These are phyloP conservation scores for Ascidia mentula DNA, from an alignment of 23 tunicate genomes.

Conservation along the genomic window DNA sequence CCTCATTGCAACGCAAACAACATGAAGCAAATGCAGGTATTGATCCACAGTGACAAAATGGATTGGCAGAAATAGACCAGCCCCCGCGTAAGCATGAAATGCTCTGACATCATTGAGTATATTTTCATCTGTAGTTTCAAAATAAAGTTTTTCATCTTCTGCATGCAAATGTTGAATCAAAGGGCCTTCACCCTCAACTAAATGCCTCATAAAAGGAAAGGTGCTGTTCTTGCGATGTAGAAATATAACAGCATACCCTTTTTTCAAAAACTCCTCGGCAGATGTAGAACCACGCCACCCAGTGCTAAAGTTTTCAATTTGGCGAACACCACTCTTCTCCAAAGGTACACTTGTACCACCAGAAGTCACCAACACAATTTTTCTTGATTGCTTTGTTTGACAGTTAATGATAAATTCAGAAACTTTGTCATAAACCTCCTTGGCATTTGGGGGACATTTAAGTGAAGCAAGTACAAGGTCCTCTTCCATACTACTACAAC, in stretches of 20 bases:
- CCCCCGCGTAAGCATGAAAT: not conserved
- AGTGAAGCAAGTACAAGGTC: not conserved
- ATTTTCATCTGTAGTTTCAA: not conserved
- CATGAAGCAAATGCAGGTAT: conserved; percentile 22
- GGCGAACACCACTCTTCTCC: conserved; percentile 64
- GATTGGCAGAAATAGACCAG: not conserved
- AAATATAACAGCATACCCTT: conserved; percentile 59
- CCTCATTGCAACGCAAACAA: conserved; percentile 19
- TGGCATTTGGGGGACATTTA: not conserved
- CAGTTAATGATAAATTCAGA: not conserved
- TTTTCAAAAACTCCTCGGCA: conserved; percentile 62
- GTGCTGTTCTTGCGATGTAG: conserved; percentile 55
- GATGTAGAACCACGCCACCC: conserved; percentile 90
- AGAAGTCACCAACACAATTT: conserved; percentile 75
- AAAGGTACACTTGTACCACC: conserved; percentile 83
- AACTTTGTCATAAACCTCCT: not conserved
- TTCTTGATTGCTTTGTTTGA: not conserved
- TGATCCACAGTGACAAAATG: conserved; percentile 37
- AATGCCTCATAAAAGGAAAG: conserved; percentile 56
- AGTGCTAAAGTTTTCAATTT: conserved; percentile 89
- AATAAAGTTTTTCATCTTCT: not conserved
- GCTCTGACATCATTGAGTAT: not conserved
- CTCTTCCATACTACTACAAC: not conserved
- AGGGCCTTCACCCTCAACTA: not conserved
- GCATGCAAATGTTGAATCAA: not conserved